These are phyloP conservation scores for Micropterix aruncella DNA, from an alignment of 2,888 invertebrate species.

Conservation along the genomic window DNA sequence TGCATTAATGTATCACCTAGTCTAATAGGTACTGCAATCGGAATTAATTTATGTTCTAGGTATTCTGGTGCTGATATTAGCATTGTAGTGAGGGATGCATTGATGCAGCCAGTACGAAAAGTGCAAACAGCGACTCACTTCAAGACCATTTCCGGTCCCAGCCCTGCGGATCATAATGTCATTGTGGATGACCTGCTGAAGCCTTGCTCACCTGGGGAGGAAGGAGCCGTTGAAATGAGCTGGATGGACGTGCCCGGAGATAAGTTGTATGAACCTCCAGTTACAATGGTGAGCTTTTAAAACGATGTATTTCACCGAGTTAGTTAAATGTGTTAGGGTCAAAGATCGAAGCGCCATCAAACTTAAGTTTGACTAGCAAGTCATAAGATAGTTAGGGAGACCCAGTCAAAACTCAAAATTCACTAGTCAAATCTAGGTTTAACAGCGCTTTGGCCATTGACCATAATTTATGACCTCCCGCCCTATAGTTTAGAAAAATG, in stretches of 20 bases:
- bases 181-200: conserved; percentile 69
- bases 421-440: too few relatives aligned
- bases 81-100: conserved; percentile 77
- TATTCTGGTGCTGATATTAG: conserved; percentile 89
- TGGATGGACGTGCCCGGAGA: conserved; percentile 82
- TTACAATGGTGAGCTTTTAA: conserved; percentile 55
- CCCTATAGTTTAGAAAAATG: too few relatives aligned
- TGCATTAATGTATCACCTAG: conserved; percentile 3
- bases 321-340: conserved; percentile 2
- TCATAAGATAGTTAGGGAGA: too few relatives aligned
- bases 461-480: too few relatives aligned
- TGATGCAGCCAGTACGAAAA: conserved; percentile 89
- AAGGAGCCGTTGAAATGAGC: conserved; percentile 75
- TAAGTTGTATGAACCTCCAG: conserved; percentile 74
- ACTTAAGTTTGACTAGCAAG: too few relatives aligned
- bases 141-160: conserved; percentile 57
- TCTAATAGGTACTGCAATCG: conserved; percentile 11
- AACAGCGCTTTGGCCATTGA: too few relatives aligned
- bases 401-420: too few relatives aligned
- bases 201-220: conserved; percentile 79
- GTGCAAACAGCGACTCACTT: conserved; percentile 90
- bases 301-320: background rate
- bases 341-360: background rate
- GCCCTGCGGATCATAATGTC: conserved; percentile 51
- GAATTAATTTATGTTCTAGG: too few relatives aligned